Percentiles rank a stretch among this genome's conserved stretches.
Evolutionary conservation across 2,113 vertebrate genomes (phyloP).

Genomic region (cattle (Bos taurus)): ARS-UCD2.0 NC_037328.1:67915001-67915500

Average conservation of each 20-base stretch:
- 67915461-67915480: not conserved
- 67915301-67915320: slow-evolving; percentile 11
- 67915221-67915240: not conserved
- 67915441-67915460: not conserved
- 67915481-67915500: not conserved
- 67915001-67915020: not conserved
- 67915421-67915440: not conserved
- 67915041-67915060: not conserved
- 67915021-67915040: not conserved
- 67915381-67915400: not conserved
- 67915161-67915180: not conserved
- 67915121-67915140: not conserved
- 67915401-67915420: not conserved
- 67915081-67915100: not conserved
- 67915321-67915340: not conserved
- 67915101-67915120: not conserved
- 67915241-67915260: not conserved
- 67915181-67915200: not conserved
- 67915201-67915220: not conserved
- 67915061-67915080: not conserved
- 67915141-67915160: not conserved
- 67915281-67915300: not conserved
- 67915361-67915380: not conserved
- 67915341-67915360: not conserved
- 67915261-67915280: not conserved